Evolutionary conservation across 2,797 vertebrate species (phyloP), one percentile per base, ranked within the genome.

Genomic region (Halcyon badia): DNA sequence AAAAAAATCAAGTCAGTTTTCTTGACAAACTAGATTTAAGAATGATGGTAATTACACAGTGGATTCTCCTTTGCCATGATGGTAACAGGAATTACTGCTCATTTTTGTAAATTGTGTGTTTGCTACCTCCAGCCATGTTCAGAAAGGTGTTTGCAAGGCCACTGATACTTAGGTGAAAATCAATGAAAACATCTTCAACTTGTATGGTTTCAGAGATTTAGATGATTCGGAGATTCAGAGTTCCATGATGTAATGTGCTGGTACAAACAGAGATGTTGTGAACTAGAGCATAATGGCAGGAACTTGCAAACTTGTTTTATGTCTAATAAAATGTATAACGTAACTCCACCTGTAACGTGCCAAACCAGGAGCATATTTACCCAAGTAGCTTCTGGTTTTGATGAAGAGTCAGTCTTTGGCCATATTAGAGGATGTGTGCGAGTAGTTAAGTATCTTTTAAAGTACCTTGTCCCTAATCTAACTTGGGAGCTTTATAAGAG

Each of bases 51-150:
- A 30, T 46, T 90, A 62, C 25, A 42, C 16, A 33, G 10, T 33
- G 19, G 11, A 8, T n/a, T 69, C 8, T 37, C 14, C 42, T 84
- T 90, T 87, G 21, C 49, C 11, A 14, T 21, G 44, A 28, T 7
- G 2, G 2, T 69, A 33, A 22, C 17, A 60, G 30, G 35, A 73
- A 56, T 85, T 80, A 46, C 18, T 41, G 26, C 8, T 69, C 0
- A 33, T 79, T 87, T 69, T 56, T 94, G 48, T 77, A 39, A 85
- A 73, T 33, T 44, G 4, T 11, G 3, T 17, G 9, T 52, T 86
- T 83, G 14, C 42, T 65, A n/a, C 4, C 4, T 8, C 4, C 9
- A 25, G 0, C 16, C 2, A 2, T 31, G 7, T 65, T 89, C 42
- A 66, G 62, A 62, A 69, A 4, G 9, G 3, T 66, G 7, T 72